Conservation (phyloP, 2,888 invertebrate species). For the Dysmachus trigonus region DNA sequence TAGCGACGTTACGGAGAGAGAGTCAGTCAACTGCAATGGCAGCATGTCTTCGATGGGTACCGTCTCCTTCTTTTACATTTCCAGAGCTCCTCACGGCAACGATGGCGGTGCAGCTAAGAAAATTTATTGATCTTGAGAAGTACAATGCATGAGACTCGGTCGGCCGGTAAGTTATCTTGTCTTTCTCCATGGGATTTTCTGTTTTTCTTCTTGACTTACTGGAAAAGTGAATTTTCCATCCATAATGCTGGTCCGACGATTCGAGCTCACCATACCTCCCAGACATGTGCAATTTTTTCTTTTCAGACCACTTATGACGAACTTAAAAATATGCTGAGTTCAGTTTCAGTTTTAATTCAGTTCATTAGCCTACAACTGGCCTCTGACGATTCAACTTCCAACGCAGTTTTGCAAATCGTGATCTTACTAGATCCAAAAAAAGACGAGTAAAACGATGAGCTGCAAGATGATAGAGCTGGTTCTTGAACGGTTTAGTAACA, state of each 20-base stretch:
- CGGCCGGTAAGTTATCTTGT: not conserved
- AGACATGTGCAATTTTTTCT: not conserved
- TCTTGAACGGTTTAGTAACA: not conserved
- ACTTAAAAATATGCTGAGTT: not conserved
- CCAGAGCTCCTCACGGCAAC: not conserved
- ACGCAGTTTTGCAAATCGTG: not conserved
- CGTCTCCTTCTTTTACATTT: not conserved
- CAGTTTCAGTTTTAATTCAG: not conserved
- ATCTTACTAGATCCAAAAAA: not conserved
- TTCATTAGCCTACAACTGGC: not conserved
- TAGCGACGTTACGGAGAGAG: not conserved
- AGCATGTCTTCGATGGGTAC: not conserved
- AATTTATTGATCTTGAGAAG: conserved; percentile 33
- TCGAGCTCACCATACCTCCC: not conserved
- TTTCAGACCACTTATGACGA: not conserved
- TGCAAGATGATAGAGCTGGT: not conserved
- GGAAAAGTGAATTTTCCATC: conserved; percentile 35
- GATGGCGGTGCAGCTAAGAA: not conserved
- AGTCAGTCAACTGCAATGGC: not conserved
- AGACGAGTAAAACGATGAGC: not conserved
- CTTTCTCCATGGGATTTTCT: not conserved
- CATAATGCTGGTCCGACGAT: not conserved
- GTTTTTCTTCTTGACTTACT: conserved; percentile 24
- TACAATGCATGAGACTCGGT: not conserved
- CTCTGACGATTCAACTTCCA: not conserved